Percentiles rank a stretch among this genome's conserved stretches.
phyloP scores from a whole-genome alignment of 2,113 vertebrate species.

The Indicator maculatus region DNA sequence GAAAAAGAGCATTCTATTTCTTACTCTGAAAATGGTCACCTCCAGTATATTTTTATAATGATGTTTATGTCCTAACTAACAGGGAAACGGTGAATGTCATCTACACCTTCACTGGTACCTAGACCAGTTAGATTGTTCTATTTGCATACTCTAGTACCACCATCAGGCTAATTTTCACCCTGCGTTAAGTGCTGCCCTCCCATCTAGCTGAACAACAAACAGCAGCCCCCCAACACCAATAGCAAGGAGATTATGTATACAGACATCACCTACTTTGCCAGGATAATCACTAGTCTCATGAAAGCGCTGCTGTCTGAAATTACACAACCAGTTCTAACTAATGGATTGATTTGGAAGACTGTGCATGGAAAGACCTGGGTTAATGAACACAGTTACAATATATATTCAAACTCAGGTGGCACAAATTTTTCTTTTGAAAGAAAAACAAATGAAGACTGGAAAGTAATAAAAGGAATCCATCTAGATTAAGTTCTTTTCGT shows the following conservation, averaged over 20 bases:
- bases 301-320: not conserved
- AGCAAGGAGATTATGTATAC: accelerated
- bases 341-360: not conserved
- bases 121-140: not conserved
- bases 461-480: not conserved
- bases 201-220: not conserved
- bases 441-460: not conserved
- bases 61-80: not conserved
- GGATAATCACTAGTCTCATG: not conserved
- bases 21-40: not conserved
- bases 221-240: not conserved
- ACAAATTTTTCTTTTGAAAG: not conserved
- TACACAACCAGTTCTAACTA: not conserved
- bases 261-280: not conserved
- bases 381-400: not conserved
- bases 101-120: not conserved
- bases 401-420: not conserved
- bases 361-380: not conserved
- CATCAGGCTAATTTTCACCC: not conserved
- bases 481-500: not conserved
- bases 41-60: not conserved
- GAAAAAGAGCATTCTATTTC: not conserved
- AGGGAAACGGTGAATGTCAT: not conserved
- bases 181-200: not conserved
- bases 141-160: not conserved